These are phyloP conservation scores for Blennius ocellaris DNA, from an alignment of 2,113 vertebrate species.

Conservation along the genomic window DNA sequence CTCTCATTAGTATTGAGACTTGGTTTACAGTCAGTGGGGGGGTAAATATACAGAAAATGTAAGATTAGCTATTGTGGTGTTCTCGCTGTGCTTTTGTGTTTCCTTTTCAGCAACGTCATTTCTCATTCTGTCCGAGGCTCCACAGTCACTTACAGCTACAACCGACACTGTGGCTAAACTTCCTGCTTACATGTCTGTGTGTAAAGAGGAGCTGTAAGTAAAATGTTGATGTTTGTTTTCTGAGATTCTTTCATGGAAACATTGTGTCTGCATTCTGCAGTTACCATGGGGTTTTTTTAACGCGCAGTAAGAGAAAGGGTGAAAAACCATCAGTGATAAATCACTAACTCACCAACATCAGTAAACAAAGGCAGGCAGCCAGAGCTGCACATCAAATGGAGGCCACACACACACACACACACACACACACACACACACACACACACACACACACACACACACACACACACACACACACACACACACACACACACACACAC, in stretches of 20 bases:
- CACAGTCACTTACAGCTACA: slow-evolving; percentile 11
- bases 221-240: background rate
- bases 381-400: background rate
- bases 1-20: slow-evolving; percentile 27
- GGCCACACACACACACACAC: no score
- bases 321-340: slow-evolving; percentile 6
- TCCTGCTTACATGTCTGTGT: background rate
- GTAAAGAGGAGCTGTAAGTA: background rate
- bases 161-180: background rate
- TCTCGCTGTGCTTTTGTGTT: slow-evolving; percentile 15
- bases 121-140: slow-evolving; percentile 16
- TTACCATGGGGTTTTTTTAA: background rate
- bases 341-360: slow-evolving; percentile 14
- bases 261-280: background rate
- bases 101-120: slow-evolving; percentile 29
- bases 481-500: background rate
- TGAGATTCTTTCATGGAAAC: background rate
- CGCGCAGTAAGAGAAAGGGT: background rate
- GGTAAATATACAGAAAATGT: slow-evolving; percentile 16
- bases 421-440: background rate
- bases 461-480: background rate
- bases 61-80: slow-evolving; percentile 13
- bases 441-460: slow-evolving; percentile 19
- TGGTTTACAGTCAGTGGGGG: slow-evolving; percentile 22
- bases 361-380: slow-evolving; percentile 2